Percentiles rank a stretch among this genome's conserved stretches.
Evolutionary conservation across 2,797 vertebrate genomes (phyloP).

Genomic region (Gymnoscopelus braueri): DNA sequence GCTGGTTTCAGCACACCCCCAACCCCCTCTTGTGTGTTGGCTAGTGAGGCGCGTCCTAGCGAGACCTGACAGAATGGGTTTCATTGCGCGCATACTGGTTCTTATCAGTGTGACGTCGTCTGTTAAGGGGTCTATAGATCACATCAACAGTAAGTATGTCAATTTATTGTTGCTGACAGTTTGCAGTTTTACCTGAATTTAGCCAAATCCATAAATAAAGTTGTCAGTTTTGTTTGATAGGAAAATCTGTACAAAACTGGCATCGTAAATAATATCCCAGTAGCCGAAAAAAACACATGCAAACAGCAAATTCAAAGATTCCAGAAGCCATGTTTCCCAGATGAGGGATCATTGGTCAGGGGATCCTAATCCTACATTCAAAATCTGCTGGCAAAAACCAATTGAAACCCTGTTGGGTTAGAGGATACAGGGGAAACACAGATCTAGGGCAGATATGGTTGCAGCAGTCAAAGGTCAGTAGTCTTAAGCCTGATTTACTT

Average conservation of each 20-base stretch:
- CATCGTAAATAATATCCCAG: neutral
- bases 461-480: constrained; percentile 57
- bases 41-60: no score
- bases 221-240: no score
- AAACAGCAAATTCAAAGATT: constrained; percentile 36
- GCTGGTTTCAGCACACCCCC: no score
- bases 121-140: no score
- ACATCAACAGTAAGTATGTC: no score
- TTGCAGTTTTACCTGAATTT: no score
- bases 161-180: no score
- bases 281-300: neutral
- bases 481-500: constrained; percentile 1
- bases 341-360: constrained; percentile 59
- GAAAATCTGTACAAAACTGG: neutral
- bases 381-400: constrained; percentile 76
- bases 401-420: constrained; percentile 40
- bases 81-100: no score
- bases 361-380: constrained; percentile 73
- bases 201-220: no score
- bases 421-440: constrained; percentile 43
- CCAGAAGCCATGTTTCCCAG: constrained; percentile 49
- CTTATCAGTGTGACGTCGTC: no score
- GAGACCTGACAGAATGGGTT: no score
- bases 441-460: constrained; percentile 68
- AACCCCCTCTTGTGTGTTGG: no score